Evolutionary conservation across 2,113 vertebrate genomes (phyloP).

Genomic region (Triplophysa tibetana): DNA sequence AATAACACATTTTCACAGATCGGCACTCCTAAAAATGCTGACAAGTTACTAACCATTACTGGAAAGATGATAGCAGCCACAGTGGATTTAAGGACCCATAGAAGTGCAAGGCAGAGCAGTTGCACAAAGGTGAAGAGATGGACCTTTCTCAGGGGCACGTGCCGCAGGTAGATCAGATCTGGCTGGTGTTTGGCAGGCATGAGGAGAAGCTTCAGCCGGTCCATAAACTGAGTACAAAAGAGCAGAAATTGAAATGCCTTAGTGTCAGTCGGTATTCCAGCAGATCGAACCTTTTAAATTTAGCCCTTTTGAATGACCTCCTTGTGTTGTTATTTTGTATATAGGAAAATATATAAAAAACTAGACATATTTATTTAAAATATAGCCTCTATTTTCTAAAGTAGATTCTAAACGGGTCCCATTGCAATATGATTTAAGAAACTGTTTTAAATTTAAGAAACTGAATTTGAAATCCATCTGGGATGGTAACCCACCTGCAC

Average conservation of each 20-base stretch:
- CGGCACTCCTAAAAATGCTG: background rate
- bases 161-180: constrained; percentile 94
- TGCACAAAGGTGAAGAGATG: constrained; percentile 98
- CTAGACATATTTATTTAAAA: no score
- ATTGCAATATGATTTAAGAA: no score
- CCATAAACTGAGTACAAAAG: constrained; percentile 87
- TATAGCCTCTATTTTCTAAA: no score
- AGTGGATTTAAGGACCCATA: constrained; percentile 98
- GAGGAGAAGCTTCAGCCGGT: constrained; percentile 91
- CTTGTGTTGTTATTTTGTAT: background rate
- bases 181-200: constrained; percentile 99
- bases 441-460: no score
- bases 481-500: constrained; percentile 70
- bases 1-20: no score
- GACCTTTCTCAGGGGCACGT: constrained; percentile 91
- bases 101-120: constrained; percentile 88
- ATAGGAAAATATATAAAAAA: no score
- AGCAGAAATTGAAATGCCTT: background rate
- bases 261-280: background rate
- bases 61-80: constrained; percentile 98
- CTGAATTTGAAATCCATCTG: no score
- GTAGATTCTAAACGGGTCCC: no score
- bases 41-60: constrained; percentile 84
- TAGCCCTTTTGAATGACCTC: background rate
- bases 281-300: background rate